Evolutionary conservation across 2,113 vertebrate species (phyloP).

Genomic region (Strix uralensis): DNA sequence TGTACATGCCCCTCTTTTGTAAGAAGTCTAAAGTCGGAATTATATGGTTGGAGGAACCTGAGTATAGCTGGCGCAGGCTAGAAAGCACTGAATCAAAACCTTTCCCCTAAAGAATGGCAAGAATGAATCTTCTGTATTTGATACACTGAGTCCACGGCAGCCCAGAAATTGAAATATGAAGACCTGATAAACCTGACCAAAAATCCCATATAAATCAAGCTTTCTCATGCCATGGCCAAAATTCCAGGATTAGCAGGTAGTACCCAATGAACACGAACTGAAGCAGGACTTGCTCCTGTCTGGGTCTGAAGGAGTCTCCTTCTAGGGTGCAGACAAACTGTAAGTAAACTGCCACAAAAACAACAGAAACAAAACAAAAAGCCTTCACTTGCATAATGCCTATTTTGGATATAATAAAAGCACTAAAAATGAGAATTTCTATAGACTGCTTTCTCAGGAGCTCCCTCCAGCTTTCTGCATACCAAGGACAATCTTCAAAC

Average conservation of each 20-base stretch:
- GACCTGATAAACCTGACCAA: neutral
- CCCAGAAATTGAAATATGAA: neutral
- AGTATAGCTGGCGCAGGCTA: neutral
- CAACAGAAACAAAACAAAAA: neutral
- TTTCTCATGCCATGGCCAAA: neutral
- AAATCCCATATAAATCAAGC: neutral
- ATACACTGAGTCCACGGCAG: neutral
- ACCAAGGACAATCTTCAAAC: neutral
- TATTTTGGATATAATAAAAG: neutral
- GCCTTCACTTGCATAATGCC: neutral
- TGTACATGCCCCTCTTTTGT: neutral
- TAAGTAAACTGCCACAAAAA: neutral
- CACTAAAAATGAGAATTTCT: neutral
- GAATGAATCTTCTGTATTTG: neutral
- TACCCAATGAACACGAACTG: fast-evolving
- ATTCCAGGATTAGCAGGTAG: neutral
- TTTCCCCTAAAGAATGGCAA: neutral
- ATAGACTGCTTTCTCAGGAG: neutral
- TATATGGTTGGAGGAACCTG: neutral
- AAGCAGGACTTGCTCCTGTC: neutral
- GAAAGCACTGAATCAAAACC: neutral
- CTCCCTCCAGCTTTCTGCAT: neutral
- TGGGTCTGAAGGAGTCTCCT: neutral
- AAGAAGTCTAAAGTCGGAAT: neutral
- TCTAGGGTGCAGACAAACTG: neutral